Base-by-base conservation (phyloP, 2,888 invertebrate species). In the Galerucella nymphaeae region DNA sequence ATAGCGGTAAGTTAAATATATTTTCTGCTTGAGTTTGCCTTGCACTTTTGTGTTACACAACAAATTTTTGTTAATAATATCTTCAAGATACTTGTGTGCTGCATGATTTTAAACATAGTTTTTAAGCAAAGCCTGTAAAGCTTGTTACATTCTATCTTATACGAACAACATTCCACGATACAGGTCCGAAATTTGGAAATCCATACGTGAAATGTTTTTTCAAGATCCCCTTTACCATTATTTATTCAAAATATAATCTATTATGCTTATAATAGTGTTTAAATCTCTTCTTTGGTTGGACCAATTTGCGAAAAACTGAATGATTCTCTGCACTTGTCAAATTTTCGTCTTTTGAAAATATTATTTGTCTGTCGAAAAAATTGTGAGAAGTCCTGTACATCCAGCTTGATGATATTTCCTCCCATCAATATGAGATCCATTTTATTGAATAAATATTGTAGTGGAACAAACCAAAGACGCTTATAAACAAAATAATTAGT, bases 1-100 rank as follows among this genome's bases (percentile, higher is more conserved):
- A 30, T 14, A 58, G 58, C 6, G 58, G 58, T 58, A 58, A 58
- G 58, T 58, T 58, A 23, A 30, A 58, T 58, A 14, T 14, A 58
- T 23, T 13, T 30, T 58, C 9, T 58, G 58, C 58, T 58, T 58
- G 58, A 23, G 16, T 11, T 20, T 16, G 30, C 30, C 10, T 58
- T 58, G 58, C 58, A 58, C 58, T 30, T 58, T 58, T 58, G 11
- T 58, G 23, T 58, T 48, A 53, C 14, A 45, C 11, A 45, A 45
- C 13, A 0, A 13, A 5, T 2, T 13, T 45, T 45, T 45, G 45
- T 45, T 45, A 45, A 13, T 45, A 53, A 16, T 16, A 53, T 53
- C 2, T 53, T 16, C 16, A 53, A n/a, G 53, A 53, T 53, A 16
- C 16, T 53, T 53, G 16, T 53, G 53, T 53, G 53, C 9, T 53